Evolutionary conservation across 2,888 invertebrate genomes (phyloP).

Genomic region (Embidobia sp.): DNA sequence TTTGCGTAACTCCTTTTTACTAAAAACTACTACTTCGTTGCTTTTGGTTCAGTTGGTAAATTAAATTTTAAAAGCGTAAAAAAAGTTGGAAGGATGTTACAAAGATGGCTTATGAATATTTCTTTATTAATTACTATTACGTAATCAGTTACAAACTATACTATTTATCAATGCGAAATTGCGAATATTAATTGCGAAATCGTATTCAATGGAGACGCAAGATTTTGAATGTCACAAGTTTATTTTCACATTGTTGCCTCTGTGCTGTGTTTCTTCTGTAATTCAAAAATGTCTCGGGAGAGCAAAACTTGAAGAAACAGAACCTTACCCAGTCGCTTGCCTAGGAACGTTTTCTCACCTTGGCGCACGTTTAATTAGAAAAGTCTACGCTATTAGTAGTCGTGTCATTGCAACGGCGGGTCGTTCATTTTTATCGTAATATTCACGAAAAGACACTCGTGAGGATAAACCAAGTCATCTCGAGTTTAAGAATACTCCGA

Average conservation of each 20-base stretch:
- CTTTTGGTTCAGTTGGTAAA: too few species aligned
- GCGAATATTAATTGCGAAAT: constrained; percentile 56
- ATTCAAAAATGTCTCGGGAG: constrained; percentile 40
- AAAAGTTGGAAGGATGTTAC: too few species aligned
- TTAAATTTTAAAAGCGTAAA: too few species aligned
- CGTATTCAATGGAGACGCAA: neutral
- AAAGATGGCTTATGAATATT: too few species aligned
- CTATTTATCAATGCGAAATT: too few species aligned
- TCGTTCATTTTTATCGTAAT: constrained; percentile 52
- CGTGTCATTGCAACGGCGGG: constrained; percentile 11
- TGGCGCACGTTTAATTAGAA: constrained; percentile 50
- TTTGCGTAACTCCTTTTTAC: too few species aligned
- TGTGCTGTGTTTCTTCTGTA: constrained; percentile 4
- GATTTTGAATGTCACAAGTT: constrained; percentile 20
- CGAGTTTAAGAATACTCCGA: constrained; percentile 22
- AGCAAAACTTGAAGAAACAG: constrained; percentile 33
- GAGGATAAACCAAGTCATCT: constrained; percentile 32
- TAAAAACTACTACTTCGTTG: too few species aligned
- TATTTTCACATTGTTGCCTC: constrained; percentile 28
- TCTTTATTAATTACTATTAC: too few species aligned
- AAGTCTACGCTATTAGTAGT: constrained; percentile 54
- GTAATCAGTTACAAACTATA: too few species aligned
- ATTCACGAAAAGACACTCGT: constrained; percentile 41
- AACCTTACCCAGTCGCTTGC: too few species aligned
- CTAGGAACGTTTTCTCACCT: constrained; percentile 10